A percentile compares a stretch with the other conserved stretches of the same genome.
Conservation (phyloP, 2,113 vertebrate genomes). For the Rhynchomys soricoides region DNA sequence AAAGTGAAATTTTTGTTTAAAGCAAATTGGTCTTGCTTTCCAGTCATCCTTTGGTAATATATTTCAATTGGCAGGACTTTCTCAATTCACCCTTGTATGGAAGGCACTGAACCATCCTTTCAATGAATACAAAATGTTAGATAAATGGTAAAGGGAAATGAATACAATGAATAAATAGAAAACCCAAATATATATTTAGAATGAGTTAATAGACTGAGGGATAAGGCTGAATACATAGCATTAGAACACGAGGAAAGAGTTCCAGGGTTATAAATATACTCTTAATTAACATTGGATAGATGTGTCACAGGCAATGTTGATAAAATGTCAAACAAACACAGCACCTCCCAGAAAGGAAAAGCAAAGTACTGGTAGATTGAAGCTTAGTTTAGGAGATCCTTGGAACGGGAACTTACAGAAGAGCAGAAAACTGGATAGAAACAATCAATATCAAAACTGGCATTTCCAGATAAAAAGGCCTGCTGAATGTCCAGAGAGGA, state of each 20-base stretch:
- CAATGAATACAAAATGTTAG: not conserved
- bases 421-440: not conserved
- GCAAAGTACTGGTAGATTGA: not conserved
- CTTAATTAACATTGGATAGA: conserved; percentile 10
- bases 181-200: not conserved
- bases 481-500: not conserved
- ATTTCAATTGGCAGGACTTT: not conserved
- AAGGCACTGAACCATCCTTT: not conserved
- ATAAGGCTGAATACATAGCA: not conserved
- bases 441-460: not conserved
- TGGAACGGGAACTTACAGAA: not conserved
- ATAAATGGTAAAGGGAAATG: not conserved
- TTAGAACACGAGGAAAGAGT: not conserved
- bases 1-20: not conserved
- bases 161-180: not conserved
- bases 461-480: not conserved
- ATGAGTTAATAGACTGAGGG: not conserved
- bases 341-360: not conserved
- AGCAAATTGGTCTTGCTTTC: not conserved
- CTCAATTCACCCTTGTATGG: not conserved
- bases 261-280: not conserved
- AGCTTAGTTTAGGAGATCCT: not conserved
- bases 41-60: not conserved
- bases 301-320: not conserved
- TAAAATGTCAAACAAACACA: not conserved